Evolutionary conservation across 2,797 vertebrate species (phyloP).

Genomic region (Alauda arvensis): DNA sequence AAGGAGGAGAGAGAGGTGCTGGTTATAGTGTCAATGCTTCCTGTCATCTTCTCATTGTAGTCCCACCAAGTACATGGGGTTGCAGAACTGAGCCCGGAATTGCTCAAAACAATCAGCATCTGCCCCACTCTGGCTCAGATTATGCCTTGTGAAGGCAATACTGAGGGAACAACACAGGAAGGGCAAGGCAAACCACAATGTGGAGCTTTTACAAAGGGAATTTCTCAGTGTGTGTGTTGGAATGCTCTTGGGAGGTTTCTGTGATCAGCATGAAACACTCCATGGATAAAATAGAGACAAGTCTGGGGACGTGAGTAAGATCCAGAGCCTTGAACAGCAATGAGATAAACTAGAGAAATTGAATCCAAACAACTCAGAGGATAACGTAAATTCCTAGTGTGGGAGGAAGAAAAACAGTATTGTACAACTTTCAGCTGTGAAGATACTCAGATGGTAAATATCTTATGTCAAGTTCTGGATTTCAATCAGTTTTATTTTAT

Average conservation of each 20-base stretch:
- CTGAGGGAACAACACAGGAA: neutral
- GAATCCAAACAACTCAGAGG: neutral
- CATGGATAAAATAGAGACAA: neutral
- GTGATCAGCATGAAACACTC: neutral
- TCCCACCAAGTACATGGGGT: neutral
- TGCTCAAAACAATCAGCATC: neutral
- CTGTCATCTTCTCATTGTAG: neutral
- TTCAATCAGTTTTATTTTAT: constrained; percentile 14
- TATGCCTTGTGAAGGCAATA: neutral
- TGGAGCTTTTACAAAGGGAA: neutral
- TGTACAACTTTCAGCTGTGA: constrained; percentile 41
- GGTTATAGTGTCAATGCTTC: neutral
- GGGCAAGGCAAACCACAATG: neutral
- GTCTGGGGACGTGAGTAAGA: neutral
- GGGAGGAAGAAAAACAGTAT: constrained; percentile 38
- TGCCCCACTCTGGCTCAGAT: neutral
- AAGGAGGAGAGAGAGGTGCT: neutral
- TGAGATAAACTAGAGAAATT: constrained; percentile 36
- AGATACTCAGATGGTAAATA: neutral
- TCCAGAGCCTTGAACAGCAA: neutral
- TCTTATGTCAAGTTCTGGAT: neutral
- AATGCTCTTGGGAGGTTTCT: neutral
- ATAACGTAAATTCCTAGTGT: constrained; percentile 25
- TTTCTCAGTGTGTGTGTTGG: neutral
- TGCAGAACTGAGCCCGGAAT: neutral